phyloP scores from a whole-genome alignment of 2,113 vertebrate genomes.

The Hemiscyllium ocellatum region DNA sequence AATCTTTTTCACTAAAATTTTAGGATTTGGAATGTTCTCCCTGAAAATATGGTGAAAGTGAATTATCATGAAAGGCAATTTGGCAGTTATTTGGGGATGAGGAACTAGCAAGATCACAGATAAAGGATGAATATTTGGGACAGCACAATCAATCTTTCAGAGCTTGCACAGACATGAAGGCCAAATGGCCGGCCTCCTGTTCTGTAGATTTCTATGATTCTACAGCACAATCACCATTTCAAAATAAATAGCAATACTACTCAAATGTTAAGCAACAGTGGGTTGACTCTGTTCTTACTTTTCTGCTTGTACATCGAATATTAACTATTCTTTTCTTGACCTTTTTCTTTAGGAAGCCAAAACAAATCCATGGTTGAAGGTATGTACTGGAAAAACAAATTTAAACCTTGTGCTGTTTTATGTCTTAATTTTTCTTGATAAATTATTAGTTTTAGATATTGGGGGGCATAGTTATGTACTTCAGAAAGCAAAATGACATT shows the following conservation, averaged over 20 bases:
- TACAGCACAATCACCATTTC: background rate
- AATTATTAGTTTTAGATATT: too few relatives aligned
- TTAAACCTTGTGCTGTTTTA: background rate
- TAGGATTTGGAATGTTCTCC: background rate
- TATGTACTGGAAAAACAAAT: slow-evolving; percentile 12
- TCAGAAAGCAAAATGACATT: background rate
- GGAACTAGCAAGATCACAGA: background rate
- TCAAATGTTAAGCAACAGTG: too few relatives aligned
- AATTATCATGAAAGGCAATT: background rate
- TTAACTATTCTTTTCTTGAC: slow-evolving; percentile 15
- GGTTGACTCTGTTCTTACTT: background rate
- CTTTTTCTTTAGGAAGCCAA: slow-evolving; percentile 35
- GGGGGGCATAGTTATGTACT: background rate
- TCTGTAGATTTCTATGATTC: background rate
- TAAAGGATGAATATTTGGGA: background rate
- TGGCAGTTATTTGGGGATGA: background rate
- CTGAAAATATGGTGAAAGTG: background rate
- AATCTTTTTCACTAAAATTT: background rate
- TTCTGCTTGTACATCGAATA: background rate
- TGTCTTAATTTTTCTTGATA: background rate
- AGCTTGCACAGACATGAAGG: background rate
- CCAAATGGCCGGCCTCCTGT: background rate
- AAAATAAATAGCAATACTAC: background rate
- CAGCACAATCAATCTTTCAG: background rate
- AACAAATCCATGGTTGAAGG: slow-evolving; percentile 41